Evolutionary conservation across 1,140 invertebrate genomes (phyloP), one percentile per base, ranked within the genome.

Genomic region (Campodea augens): DNA sequence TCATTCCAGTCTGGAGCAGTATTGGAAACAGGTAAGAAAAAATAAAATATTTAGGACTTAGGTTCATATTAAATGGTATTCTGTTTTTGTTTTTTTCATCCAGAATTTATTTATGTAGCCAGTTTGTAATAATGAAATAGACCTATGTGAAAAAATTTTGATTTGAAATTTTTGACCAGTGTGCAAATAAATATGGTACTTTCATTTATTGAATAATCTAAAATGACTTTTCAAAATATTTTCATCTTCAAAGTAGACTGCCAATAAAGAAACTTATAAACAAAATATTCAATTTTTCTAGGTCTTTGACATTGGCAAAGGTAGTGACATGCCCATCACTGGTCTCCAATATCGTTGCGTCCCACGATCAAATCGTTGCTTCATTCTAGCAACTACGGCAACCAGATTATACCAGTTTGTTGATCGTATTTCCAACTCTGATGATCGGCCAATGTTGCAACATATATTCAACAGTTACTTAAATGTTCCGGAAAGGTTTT

Each of bases 301-400:
- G 83, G 73, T 92, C 27, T 91, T 88, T 57, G 86, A 89, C 59
- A 72, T 92, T 47, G 82, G 83, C 7, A 75, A 78, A 65, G 74
- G 72, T 0, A 65, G 65, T 37, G 71, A 78, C 38, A 78, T 75
- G 40, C 75, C 83, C 1, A 83, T 96, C 25, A 90, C 81, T 37
- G 85, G 84, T 0, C 66, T 95, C 37, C 80, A 88, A 57, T 85
- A 88, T 59, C 74, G 75, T 56, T 61, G 82, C 27, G 60, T 65
- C 50, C 68, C 75, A 4, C 72, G 73, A 49, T 68, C 72, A 1
- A 74, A 77, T 43, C 78, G 71, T 53, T 84, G 78, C 55, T 71
- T 83, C 41, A 77, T 95, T 29, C 74, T 93, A 47, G 81, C 79
- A 0, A 81, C 86, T 0, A 92, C 88, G 19, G 69, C 79, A 1